Evolutionary conservation across 53 echinoderm and acorn worm genomes (phyloP).

Genomic region (Echinometra lucunter): DNA sequence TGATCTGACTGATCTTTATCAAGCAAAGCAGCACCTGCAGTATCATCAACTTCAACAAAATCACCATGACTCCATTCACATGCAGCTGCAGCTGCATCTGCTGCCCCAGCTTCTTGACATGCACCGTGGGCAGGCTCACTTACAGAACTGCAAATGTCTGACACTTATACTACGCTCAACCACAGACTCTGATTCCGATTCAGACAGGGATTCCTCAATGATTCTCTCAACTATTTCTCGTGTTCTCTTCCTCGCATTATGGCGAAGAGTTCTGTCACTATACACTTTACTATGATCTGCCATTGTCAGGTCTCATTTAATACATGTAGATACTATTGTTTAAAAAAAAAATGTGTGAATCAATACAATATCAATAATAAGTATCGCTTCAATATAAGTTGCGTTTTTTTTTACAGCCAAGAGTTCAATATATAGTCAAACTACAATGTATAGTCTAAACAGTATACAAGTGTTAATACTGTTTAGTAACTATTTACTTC

Average conservation of each 20-base stretch:
- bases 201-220: background rate
- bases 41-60: background rate
- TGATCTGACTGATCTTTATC: background rate
- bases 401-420: no score
- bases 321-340: no score
- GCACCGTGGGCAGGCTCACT: background rate
- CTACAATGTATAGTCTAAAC: no score
- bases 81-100: no score
- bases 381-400: no score
- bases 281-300: background rate
- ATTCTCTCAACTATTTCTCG: background rate
- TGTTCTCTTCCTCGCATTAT: background rate
- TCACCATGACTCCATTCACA: background rate
- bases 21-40: background rate
- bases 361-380: no score
- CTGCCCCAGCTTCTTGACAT: background rate
- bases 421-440: no score
- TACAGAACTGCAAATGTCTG: background rate
- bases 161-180: background rate
- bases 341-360: no score
- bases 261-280: background rate
- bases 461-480: no score
- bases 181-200: no score
- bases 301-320: no score
- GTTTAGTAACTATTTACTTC: no score